Base-by-base conservation (phyloP, 2,888 invertebrate genomes). In the Calliopum simillimum region DNA sequence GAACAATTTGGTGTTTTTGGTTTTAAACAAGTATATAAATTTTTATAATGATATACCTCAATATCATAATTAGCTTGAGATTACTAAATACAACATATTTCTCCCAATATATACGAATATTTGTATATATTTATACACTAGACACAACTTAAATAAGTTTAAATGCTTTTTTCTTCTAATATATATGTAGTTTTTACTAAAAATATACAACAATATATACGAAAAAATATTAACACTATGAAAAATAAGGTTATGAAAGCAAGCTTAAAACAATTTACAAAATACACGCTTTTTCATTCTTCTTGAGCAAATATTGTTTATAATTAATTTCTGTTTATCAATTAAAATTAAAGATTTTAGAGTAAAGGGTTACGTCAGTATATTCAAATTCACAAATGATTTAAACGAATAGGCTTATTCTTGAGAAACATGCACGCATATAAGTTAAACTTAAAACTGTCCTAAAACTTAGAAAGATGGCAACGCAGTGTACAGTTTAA, bases 91-190 rank as follows among this genome's bases (percentile, higher is more conserved):
- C 43, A 64, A 53, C 61, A 61, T 44, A 61, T 61, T 16, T n/a
- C 19, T 53, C 11, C 49, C 49, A 51, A 19, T 33, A 53, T 43
- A 64, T 64, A 13, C 43, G 53, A 41, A 61, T 61, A 46, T 46
- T 46, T 61, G 23, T 44, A 46, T 19, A 43, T 53, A 41, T n/a
- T 14, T 64, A 51, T 51, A 51, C 11, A 41, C 53, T 64, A 64
- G 64, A 64, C 64, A 64, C 53, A 64, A 64, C 51, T 44, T 61
- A 41, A 41, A 5, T 41, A 64, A 64, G 33, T 33, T 51, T 64
- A 64, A 64, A 64, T 64, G 64, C 64, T 64, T 51, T 21, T 64
- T 41, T 64, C 43, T 12, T 53, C 41, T 14, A 43, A 21, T 23
- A 46, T 46, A 44, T 44, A 61, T 61, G 33, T 33, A 3, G 33